Percentiles rank a stretch among this genome's conserved stretches.
Evolutionary conservation across 2,113 vertebrate species (phyloP).

Genomic region (Hucho hucho): DNA sequence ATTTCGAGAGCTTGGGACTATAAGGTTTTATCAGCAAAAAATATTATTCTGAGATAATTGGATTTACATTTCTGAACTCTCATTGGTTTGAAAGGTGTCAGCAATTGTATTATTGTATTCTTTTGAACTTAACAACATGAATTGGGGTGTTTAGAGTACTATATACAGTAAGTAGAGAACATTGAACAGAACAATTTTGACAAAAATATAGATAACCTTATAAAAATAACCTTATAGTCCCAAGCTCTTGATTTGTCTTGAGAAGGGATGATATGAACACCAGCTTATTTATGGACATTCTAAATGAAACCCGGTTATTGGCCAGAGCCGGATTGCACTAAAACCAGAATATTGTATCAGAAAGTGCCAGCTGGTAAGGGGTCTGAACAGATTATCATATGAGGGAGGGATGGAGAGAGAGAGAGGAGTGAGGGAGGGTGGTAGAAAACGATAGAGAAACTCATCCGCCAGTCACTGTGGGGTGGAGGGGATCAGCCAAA

Average conservation of each 20-base stretch:
- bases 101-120: too few relatives aligned
- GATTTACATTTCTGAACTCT: too few relatives aligned
- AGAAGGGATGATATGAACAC: constrained; percentile 47
- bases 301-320: constrained; percentile 68
- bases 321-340: constrained; percentile 75
- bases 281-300: constrained; percentile 57
- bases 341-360: constrained; percentile 79
- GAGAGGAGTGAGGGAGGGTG: constrained; percentile 38
- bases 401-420: constrained; percentile 43
- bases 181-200: too few relatives aligned
- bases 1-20: constrained; percentile 8
- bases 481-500: constrained; percentile 62
- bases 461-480: constrained; percentile 61
- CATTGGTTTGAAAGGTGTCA: too few relatives aligned
- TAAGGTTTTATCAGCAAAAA: too few relatives aligned
- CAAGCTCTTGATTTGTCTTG: constrained; percentile 42
- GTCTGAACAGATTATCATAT: constrained; percentile 79
- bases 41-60: too few relatives aligned
- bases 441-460: constrained; percentile 60
- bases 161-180: too few relatives aligned
- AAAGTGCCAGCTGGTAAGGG: constrained; percentile 78
- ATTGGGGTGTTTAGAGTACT: too few relatives aligned
- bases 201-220: too few relatives aligned
- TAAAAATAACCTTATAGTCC: too few relatives aligned
- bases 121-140: too few relatives aligned